Base-by-base conservation (phyloP, 1,140 invertebrate species). In the Diachasmimorpha longicaudata region DNA sequence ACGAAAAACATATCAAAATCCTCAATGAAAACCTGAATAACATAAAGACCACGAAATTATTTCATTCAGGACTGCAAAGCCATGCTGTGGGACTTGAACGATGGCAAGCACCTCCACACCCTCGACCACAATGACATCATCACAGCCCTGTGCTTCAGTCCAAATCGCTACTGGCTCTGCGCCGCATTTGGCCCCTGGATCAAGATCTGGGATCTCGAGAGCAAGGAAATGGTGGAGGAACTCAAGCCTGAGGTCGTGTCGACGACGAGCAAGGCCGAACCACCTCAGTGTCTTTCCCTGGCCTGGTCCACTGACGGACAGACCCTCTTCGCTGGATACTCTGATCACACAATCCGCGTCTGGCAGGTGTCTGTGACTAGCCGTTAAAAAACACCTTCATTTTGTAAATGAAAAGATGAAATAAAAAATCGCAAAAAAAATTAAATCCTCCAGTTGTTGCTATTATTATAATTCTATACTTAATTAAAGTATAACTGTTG, bases 191-290 rank as follows among this genome's bases (percentile, higher is more conserved):
- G 99, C 82, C 96, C 98, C 73, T 96, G 94, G 81, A 99, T 99
- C 86, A 99, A 99, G 90, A 99, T 99, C 86, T 99, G 99, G 98
- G 98, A 99, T 92, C 92, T 99, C 85, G 98, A 99, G 91, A 97
- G 96, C 89, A 99, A 99, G 91, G 96, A 98, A 88, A 97, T 99
- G 93, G 97, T 99, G 81, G 98, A 99, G 90, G 98, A 99, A 90
- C 91, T 99, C 58, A 95, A 95, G 86, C 96, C 97, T 14, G 98
- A 99, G 85, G 95, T 99, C 81, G 94, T 98, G 37, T 92, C 91
- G 36, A 91, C 92, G 39, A 92, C 91, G 5, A 91, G 91, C 69
- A 97, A 97, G 88, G 93, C 95, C 74, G 96, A 97, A 80, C 95
- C 96, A 81, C 97, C 98, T 39, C 95, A 98, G 86, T 99, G 99